These are phyloP conservation scores for Oreochromis mossambicus DNA, from an alignment of 2,797 vertebrate species.

Conservation along the genomic window DNA sequence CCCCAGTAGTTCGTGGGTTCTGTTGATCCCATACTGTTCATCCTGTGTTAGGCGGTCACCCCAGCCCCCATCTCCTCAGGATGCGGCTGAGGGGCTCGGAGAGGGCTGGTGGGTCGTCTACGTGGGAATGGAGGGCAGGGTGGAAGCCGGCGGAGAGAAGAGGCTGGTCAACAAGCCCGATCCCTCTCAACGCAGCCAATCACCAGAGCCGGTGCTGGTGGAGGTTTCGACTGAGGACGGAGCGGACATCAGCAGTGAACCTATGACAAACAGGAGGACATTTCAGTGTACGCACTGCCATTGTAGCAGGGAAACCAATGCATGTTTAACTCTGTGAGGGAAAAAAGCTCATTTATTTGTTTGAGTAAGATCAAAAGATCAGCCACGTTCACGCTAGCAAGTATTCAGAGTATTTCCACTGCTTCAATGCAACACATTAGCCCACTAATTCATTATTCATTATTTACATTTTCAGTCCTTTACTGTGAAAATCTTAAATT, in stretches of 20 bases:
- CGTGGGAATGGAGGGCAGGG: slow-evolving; percentile 62
- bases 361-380: neutral
- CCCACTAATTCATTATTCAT: neutral
- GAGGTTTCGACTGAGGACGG: slow-evolving; percentile 93
- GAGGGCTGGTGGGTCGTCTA: slow-evolving; percentile 62
- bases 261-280: slow-evolving; percentile 50
- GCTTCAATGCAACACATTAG: neutral
- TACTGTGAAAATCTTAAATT: neutral
- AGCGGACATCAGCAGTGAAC: slow-evolving; percentile 92
- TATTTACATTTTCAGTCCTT: neutral
- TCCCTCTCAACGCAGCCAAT: slow-evolving; percentile 69
- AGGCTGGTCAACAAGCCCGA: slow-evolving; percentile 64
- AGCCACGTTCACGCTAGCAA: neutral
- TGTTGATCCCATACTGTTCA: slow-evolving; percentile 62
- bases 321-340: neutral
- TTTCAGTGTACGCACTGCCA: neutral
- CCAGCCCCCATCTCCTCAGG: slow-evolving; percentile 46
- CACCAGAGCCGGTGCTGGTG: slow-evolving; percentile 95
- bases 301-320: neutral
- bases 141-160: slow-evolving; percentile 62
- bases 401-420: neutral
- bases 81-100: slow-evolving; percentile 39
- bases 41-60: slow-evolving; percentile 48
- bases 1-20: slow-evolving; percentile 60
- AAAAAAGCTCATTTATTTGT: neutral